Percentiles rank a stretch among this genome's conserved stretches.
Conservation (phyloP, 2,113 vertebrate genomes). For the Pelusios castaneus region DNA sequence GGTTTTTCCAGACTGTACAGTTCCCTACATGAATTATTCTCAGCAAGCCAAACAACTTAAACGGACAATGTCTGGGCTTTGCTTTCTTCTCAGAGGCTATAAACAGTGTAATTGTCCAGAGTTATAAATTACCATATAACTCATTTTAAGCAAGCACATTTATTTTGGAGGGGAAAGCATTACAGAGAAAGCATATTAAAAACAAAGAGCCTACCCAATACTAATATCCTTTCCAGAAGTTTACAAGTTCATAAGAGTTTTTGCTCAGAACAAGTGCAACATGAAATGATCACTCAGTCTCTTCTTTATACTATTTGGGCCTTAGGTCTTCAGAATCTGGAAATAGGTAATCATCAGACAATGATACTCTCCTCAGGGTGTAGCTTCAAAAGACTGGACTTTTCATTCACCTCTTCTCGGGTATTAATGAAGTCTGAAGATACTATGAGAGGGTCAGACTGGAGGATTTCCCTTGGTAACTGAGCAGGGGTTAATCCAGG, state of each 20-base stretch:
- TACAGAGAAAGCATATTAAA: background rate
- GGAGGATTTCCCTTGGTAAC: too few relatives aligned
- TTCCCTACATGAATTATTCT: background rate
- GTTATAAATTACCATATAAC: background rate
- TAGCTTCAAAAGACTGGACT: background rate
- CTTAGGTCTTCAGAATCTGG: background rate
- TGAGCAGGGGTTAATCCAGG: too few relatives aligned
- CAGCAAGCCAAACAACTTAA: background rate
- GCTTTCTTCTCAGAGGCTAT: too few relatives aligned
- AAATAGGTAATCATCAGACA: background rate
- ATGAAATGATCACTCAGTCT: background rate
- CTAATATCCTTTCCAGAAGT: background rate
- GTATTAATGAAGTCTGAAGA: background rate
- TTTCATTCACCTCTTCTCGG: background rate
- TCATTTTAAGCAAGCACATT: background rate
- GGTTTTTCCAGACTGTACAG: background rate
- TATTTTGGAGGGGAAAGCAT: background rate
- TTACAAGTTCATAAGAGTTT: too few relatives aligned
- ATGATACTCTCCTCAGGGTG: background rate
- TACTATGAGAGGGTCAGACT: too few relatives aligned
- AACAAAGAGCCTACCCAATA: background rate
- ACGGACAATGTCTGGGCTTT: background rate
- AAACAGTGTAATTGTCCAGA: background rate
- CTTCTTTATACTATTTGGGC: background rate
- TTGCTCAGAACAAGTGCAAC: background rate